These are phyloP conservation scores for Agrilus biguttatus DNA, from an alignment of 2,888 invertebrate genomes.

Conservation along the genomic window DNA sequence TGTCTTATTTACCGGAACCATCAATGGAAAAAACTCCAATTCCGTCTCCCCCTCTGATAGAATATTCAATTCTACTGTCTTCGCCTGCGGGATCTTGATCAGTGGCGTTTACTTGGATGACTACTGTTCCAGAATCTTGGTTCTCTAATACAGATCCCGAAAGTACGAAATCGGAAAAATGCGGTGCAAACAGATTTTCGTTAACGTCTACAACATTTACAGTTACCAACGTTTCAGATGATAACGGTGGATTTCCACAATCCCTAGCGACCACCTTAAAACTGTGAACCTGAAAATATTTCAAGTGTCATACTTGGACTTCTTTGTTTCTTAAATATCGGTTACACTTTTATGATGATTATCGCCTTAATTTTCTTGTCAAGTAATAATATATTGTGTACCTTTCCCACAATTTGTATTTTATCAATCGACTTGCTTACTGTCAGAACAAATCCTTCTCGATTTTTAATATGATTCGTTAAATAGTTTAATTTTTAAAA, in stretches of 20 bases:
- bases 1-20: constrained; percentile 51
- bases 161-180: constrained; percentile 68
- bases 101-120: constrained; percentile 60
- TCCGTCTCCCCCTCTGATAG: constrained; percentile 77
- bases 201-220: constrained; percentile 89
- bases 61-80: constrained; percentile 73
- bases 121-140: constrained; percentile 58
- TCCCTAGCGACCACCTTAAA: constrained; percentile 76
- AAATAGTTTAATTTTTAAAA: too few relatives aligned
- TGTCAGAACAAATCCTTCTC: too few relatives aligned
- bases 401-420: too few relatives aligned
- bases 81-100: constrained; percentile 71
- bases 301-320: too few relatives aligned
- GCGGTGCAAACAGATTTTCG: constrained; percentile 76
- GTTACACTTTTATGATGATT: too few relatives aligned
- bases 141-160: constrained; percentile 68
- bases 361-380: too few relatives aligned
- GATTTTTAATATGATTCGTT: too few relatives aligned
- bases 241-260: constrained; percentile 67
- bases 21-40: constrained; percentile 86
- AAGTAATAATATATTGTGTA: too few relatives aligned
- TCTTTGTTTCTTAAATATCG: too few relatives aligned
- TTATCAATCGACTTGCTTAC: too few relatives aligned
- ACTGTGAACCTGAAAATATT: constrained; percentile 48
- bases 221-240: constrained; percentile 64